phyloP scores from a whole-genome alignment of 2,888 invertebrate species.

The Isoperla grammatica region DNA sequence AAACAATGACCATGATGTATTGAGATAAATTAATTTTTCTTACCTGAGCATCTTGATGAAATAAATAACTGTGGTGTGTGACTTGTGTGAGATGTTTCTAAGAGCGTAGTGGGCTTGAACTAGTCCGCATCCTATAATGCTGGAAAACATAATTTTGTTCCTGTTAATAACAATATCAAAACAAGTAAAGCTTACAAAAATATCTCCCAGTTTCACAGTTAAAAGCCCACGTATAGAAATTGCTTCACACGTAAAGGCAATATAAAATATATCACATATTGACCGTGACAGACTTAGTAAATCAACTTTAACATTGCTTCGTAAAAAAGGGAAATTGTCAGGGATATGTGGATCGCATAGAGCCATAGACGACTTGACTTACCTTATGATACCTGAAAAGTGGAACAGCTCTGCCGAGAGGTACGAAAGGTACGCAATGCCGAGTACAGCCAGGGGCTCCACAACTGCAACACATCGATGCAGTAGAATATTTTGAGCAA shows the following conservation, averaged over 20 bases:
- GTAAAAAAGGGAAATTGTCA: too few species aligned
- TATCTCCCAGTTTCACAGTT: too few species aligned
- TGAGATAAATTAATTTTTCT: too few species aligned
- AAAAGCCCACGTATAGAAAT: too few species aligned
- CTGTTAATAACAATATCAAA: neutral
- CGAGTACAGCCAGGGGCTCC: constrained; percentile 55
- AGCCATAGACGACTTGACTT: too few species aligned
- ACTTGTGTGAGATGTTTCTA: constrained; percentile 53
- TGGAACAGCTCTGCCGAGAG: constrained; percentile 56
- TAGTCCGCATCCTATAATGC: constrained; percentile 57
- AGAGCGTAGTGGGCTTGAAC: constrained; percentile 57
- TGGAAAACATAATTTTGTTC: constrained; percentile 36
- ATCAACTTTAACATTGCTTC: too few species aligned
- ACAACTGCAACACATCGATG: constrained; percentile 41
- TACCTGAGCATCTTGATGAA: constrained; percentile 44
- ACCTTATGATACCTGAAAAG: constrained; percentile 50
- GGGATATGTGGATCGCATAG: too few species aligned
- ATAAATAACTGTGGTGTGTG: constrained; percentile 55
- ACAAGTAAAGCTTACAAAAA: too few species aligned
- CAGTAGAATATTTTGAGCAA: neutral
- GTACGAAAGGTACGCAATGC: constrained; percentile 55
- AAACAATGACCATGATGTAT: too few species aligned
- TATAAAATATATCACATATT: too few species aligned
- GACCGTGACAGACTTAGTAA: too few species aligned
- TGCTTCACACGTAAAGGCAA: too few species aligned